Evolutionary conservation across 2,113 vertebrate genomes (phyloP).

Genomic region (Hassar affinis): DNA sequence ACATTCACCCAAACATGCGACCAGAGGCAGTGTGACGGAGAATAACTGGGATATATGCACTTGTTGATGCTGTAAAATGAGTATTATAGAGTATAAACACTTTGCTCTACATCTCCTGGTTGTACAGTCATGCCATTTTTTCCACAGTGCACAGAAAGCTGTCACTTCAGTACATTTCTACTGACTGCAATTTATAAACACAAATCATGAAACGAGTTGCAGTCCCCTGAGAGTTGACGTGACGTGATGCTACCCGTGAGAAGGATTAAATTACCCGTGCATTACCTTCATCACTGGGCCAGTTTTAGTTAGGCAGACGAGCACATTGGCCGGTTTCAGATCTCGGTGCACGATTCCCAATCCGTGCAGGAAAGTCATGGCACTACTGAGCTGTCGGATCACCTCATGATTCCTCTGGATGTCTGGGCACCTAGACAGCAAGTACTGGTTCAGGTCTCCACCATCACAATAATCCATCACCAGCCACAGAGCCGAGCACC

Average conservation of each 20-base stretch:
- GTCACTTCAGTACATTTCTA: neutral
- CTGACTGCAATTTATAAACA: neutral
- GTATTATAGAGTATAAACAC: neutral
- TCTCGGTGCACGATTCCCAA: slow-evolving; percentile 91
- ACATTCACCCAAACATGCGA: neutral
- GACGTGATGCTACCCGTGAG: neutral
- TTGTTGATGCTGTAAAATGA: neutral
- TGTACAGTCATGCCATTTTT: neutral
- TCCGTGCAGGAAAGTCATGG: slow-evolving; percentile 88
- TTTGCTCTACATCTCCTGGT: neutral
- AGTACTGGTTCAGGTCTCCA: slow-evolving; percentile 90
- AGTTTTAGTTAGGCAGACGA: slow-evolving; percentile 81
- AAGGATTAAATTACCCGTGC: neutral
- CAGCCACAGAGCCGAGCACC: slow-evolving; percentile 86
- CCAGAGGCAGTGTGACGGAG: neutral
- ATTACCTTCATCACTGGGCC: slow-evolving; percentile 84
- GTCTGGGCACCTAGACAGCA: slow-evolving; percentile 83
- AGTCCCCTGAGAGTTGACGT: neutral
- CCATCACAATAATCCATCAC: slow-evolving; percentile 98
- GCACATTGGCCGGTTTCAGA: slow-evolving; percentile 94
- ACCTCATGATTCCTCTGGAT: slow-evolving; percentile 81
- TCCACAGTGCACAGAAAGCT: no score
- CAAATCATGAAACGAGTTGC: neutral
- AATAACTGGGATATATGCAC: neutral
- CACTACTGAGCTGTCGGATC: slow-evolving; percentile 87